Evolutionary conservation across 2,113 vertebrate genomes (phyloP), one percentile per base, ranked within the genome.

Genomic region (Meles meles): DNA sequence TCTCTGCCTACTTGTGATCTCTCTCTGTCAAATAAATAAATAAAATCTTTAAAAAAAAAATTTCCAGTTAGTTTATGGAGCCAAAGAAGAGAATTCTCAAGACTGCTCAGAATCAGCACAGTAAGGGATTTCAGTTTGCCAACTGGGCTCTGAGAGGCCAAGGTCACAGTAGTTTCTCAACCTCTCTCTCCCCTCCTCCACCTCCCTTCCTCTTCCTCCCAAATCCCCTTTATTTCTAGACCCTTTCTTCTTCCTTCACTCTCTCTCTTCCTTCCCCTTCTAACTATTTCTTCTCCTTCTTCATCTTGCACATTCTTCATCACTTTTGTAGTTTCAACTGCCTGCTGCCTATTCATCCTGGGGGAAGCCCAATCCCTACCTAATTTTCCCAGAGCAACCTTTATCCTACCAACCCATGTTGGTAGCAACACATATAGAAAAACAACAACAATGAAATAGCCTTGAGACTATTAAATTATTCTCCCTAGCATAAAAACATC

Each of bases 401-500:
- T 93, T 80, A 67, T 90, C 4, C 74, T 18, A 52, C 8, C 92
- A 9, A 55, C 42, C 42, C 42, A 42, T 42, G 42, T 42, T 42
- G 42, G 42, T 42, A 42, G 42, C 42, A 88, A 39, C 25, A 74
- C 14, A 44, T 44, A 20, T 6, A 82, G 37, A 61, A 76, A 71
- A 42, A 27, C 25, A 81, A 76, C 39, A 71, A 47, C 29, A 29
- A 55, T 55, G 17, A 44, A 49, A 52, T 37, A 74, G 10, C 1
- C 12, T 71, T 97, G 47, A 77, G 27, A 90, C 11, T 1, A 81
- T 39, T 88, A 88, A 90, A 80, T 77, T 88, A 83, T 90, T 52
- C 67, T 94, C 91, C 21, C n/a, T 74, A 89, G 7, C 17, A 77
- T 84, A 95, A 90, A 89, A 69, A 55, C 1, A 61, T 47, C 21